These are phyloP conservation scores for Streptopelia turtur DNA, from an alignment of 2,797 vertebrate species.

Conservation along the genomic window DNA sequence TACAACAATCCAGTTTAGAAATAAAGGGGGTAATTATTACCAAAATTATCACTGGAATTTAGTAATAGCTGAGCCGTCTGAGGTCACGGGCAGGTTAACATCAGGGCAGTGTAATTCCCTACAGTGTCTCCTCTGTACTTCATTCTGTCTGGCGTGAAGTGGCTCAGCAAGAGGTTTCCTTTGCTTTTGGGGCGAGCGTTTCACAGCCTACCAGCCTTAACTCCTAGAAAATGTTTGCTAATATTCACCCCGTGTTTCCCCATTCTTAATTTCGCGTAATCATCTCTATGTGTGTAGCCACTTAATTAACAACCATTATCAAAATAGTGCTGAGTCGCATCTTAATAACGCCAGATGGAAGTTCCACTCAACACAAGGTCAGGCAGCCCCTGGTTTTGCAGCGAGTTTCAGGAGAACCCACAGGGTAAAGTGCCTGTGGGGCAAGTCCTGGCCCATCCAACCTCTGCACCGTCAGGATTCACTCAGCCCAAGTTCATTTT, in stretches of 20 bases:
- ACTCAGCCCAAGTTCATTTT: rapidly evolving
- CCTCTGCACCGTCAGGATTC: background rate
- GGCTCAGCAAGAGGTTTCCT: background rate
- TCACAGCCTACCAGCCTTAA: background rate
- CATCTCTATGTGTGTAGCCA: background rate
- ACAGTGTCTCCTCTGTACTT: background rate
- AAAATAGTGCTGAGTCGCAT: background rate
- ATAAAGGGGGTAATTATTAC: constrained; percentile 47
- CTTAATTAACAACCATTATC: background rate
- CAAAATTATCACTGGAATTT: constrained; percentile 24
- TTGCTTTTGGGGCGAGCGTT: background rate
- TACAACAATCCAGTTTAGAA: constrained; percentile 4
- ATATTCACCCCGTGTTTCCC: background rate
- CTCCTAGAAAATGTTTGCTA: background rate
- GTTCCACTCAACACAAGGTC: background rate
- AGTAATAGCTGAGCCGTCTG: background rate
- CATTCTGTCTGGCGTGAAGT: background rate
- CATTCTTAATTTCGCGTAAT: background rate
- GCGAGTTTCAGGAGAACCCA: background rate
- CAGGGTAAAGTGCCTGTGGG: background rate
- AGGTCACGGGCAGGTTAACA: background rate
- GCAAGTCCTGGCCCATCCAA: background rate
- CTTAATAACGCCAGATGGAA: background rate
- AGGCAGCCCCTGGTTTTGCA: background rate
- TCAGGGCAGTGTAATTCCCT: background rate